Percentiles rank a stretch among this genome's conserved stretches.
Evolutionary conservation across 2,113 vertebrate species (phyloP).

Genomic region (Cyrtonyx montezumae): DNA sequence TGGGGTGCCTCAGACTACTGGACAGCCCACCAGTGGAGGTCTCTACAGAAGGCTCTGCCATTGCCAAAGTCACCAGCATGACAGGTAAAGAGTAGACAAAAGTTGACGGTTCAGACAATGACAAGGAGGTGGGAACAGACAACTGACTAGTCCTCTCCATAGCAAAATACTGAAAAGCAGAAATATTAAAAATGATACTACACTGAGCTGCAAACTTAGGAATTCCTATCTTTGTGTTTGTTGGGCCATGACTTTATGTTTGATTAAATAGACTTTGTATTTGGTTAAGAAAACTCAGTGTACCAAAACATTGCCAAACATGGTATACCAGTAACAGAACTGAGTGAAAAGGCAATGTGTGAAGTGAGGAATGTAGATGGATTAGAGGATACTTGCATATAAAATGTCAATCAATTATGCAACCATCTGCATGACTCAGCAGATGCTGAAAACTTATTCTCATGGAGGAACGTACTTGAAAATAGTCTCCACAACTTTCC

Average conservation of each 20-base stretch:
- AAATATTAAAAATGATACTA: neutral
- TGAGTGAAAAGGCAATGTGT: neutral
- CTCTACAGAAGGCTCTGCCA: neutral
- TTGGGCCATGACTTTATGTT: neutral
- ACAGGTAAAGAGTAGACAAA: neutral
- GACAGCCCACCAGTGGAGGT: neutral
- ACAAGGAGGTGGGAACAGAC: neutral
- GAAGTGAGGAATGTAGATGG: neutral
- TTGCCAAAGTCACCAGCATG: neutral
- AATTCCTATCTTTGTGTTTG: slow-evolving; percentile 13
- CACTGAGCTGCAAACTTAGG: neutral
- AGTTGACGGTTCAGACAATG: neutral
- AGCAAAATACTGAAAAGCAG: neutral
- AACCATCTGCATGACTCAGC: neutral
- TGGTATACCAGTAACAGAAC: slow-evolving; percentile 1
- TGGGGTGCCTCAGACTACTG: neutral
- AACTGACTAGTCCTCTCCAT: neutral
- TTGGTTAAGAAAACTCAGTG: slow-evolving; percentile 20
- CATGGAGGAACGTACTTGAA: neutral
- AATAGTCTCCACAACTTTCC: neutral
- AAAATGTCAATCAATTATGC: slow-evolving; percentile 25
- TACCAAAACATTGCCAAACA: slow-evolving; percentile 47
- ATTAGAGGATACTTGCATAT: neutral
- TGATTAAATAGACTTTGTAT: slow-evolving; percentile 13
- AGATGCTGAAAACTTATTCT: slow-evolving; percentile 2